Evolutionary conservation across 2,797 vertebrate genomes (phyloP), one percentile per base, ranked within the genome.

Genomic region (Cryptoblepharus egeriae): DNA sequence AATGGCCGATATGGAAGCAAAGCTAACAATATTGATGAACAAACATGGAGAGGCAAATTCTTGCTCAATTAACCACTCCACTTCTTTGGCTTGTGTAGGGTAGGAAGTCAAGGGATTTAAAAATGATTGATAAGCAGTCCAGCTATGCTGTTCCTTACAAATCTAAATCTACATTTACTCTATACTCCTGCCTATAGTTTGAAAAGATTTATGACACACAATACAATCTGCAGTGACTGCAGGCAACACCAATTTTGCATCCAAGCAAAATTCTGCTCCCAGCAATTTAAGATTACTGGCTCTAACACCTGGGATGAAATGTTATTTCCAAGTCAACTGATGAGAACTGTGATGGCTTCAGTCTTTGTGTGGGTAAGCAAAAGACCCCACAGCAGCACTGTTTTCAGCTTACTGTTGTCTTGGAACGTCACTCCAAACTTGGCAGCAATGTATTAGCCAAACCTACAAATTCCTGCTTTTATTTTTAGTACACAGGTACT

Each of bases 91-190:
- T 28, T 32, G n/a, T 8, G 70, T 79, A 86, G 84, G 89, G 92
- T 52, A 52, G 13, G 79, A 84, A n/a, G 87, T 86, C 90, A 88
- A 83, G 87, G 80, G 0, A 70, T 81, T n/a, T 86, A 88, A 85
- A 92, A 81, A 76, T 16, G 30, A 71, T 85, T 87, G 49, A 64
- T 77, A 75, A 69, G 73, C 61, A 82, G 68, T 88, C 89, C 89
- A 86, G 32, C 79, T 20, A 57, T 35, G 58, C 77, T 86, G 2
- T 75, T 75, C 35, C 79, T 78, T 78, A 82, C 78, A 37, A 89
- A 90, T 61, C 83, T 79, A 57, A 82, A 80, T 71, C 5, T 65
- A 68, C n/a, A 85, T 85, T 80, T 58, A 71, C 20, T 75, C 81
- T 90, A 30, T 82, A 69, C 57, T 1, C 24, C 71, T 83, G 77